Base-by-base conservation (phyloP, 2,888 invertebrate genomes). In the Tiliacea citrago region DNA sequence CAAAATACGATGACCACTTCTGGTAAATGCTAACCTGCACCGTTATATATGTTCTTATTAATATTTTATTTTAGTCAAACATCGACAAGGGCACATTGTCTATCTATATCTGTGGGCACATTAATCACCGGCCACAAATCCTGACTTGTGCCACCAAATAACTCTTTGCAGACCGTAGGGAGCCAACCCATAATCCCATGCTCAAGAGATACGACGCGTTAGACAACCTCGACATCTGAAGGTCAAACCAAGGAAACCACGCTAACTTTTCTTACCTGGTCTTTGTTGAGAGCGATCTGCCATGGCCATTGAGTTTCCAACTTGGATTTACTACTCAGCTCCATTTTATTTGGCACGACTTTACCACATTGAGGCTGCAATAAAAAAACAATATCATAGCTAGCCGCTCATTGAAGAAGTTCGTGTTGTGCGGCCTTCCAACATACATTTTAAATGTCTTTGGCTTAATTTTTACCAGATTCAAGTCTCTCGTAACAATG, bases 221-320 rank as follows among this genome's bases (percentile, higher is more conserved):
- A 12, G 5, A n/a, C 9, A 58, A 67, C 18, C 12, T 67, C 42
- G 39, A 67, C 24, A n/a, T 24, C 18, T 67, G 18, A 57, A 42
- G 5, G 10, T 13, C 21, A 51, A 49, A 69, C 21, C 16, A 45
- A 68, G 9, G 0, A 47, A n/a, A n/a, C 9, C 18, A 63, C 9
- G 13, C 12, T 16, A 29, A 29, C 2, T 1, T 21, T 47, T 47
- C 70, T 72, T 86, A 95, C 95, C 90, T 74, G 67, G 13, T 93
- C 92, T 81, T 97, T 96, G 86, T 97, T 97, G 0, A 97, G 88
- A 0, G 97, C 97, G 9, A 97, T 97, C 88, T 97, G 97, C 97
- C 97, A 97, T 0, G 97, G 97, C 96, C 97, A 97, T 86, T 97
- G 84, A 8, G 75, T 73, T 3, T 86, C 74, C 13, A 79, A 68